A percentile compares a stretch with the other conserved stretches of the same genome.
phyloP scores from a whole-genome alignment of 2,888 invertebrate species.

The Pherbina coryleti region DNA sequence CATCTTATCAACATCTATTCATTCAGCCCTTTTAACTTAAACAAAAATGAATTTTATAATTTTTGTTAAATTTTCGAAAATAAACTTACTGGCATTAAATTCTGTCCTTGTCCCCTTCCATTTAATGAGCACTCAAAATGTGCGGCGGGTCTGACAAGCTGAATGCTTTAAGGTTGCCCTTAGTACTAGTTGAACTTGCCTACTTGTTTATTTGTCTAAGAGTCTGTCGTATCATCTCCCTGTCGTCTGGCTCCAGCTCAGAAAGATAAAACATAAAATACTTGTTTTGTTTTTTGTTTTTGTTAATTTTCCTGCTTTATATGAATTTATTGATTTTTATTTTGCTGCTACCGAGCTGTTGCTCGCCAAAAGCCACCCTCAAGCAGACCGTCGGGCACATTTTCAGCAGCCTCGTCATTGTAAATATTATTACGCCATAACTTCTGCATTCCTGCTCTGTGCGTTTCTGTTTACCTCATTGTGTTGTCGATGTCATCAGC shows the following conservation, averaged over 20 bases:
- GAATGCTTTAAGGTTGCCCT: neutral
- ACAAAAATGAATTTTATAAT: too few species aligned
- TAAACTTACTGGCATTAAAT: too few species aligned
- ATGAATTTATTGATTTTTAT: conserved; percentile 18
- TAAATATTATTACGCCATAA: neutral
- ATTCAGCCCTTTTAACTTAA: too few species aligned
- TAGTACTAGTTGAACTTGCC: neutral
- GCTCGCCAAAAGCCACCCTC: neutral
- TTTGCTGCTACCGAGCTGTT: neutral
- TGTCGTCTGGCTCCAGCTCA: neutral
- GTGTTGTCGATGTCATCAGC: neutral
- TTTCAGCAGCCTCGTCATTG: neutral
- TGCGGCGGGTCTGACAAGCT: neutral
- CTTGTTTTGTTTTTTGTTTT: neutral
- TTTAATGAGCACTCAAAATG: neutral
- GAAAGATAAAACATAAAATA: neutral
- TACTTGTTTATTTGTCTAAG: neutral
- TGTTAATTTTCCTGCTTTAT: neutral
- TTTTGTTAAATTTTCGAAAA: too few species aligned
- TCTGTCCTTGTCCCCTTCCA: too few species aligned
- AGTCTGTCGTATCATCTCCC: neutral
- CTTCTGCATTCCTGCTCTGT: neutral
- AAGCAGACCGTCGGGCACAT: neutral
- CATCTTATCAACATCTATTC: too few species aligned
- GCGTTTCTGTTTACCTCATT: too few species aligned